A percentile compares a stretch with the other conserved stretches of the same genome.
Conservation (phyloP, 2,113 vertebrate species). For the Oncorhynchus nerka region DNA sequence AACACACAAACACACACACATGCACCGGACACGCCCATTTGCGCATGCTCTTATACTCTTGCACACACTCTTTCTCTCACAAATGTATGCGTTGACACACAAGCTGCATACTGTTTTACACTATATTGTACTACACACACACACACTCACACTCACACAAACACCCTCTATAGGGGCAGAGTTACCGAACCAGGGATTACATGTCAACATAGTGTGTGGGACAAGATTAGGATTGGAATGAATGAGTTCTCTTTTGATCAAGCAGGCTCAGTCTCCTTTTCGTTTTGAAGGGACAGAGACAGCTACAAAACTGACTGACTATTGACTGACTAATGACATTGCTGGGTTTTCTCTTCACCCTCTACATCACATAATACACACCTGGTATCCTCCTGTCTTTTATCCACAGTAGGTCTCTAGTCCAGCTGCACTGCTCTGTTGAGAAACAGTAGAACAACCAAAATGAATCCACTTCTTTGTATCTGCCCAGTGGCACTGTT, state of each 20-base stretch:
- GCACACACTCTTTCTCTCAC: conserved; percentile 25
- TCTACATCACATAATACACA: conserved; percentile 1
- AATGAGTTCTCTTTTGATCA: conserved; percentile 2
- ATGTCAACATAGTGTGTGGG: conserved; percentile 10
- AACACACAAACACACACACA: conserved; percentile 38
- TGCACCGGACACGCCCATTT: not conserved
- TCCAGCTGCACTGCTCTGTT: conserved; percentile 9
- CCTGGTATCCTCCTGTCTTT: conserved; percentile 4
- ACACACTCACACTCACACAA: conserved; percentile 23
- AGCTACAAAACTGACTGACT: not conserved
- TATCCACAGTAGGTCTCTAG: conserved; percentile 7
- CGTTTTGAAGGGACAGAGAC: conserved; percentile 1
- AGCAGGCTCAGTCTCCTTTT: not conserved
- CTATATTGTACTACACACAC: conserved; percentile 36
- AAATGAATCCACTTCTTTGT: conserved; percentile 32
- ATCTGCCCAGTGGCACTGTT: conserved; percentile 4
- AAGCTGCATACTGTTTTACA: not conserved
- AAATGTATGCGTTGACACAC: conserved; percentile 29
- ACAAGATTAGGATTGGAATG: conserved; percentile 33
- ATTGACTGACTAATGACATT: not conserved
- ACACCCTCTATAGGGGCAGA: conserved; percentile 14
- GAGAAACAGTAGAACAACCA: conserved; percentile 10
- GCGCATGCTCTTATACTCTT: conserved; percentile 3
- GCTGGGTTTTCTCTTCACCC: not conserved
- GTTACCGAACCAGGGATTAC: conserved; percentile 46